Conservation (phyloP, 1,140 invertebrate genomes). For the Nebria ingens region DNA sequence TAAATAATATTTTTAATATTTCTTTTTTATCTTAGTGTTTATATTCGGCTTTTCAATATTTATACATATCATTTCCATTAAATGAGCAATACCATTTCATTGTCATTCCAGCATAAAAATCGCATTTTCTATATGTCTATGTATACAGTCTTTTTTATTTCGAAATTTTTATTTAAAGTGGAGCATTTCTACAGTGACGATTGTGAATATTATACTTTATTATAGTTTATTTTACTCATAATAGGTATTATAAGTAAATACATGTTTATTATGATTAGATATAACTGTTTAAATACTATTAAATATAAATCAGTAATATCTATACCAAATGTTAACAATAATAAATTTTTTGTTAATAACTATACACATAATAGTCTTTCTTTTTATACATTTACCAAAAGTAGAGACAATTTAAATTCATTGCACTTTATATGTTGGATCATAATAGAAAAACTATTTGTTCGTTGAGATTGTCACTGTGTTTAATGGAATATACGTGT, state of each 20-base stretch:
- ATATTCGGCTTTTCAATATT: not conserved
- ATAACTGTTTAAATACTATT: not conserved
- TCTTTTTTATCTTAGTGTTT: not conserved
- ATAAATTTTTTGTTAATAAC: not conserved
- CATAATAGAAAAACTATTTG: too few species aligned
- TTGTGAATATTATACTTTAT: not conserved
- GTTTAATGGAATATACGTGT: too few species aligned
- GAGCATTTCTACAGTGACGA: conserved; percentile 6
- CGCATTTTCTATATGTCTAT: too few species aligned
- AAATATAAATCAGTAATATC: not conserved
- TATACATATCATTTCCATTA: conserved; percentile 3
- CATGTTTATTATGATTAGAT: not conserved
- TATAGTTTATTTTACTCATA: conserved; percentile 1
- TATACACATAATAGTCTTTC: too few species aligned
- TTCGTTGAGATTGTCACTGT: too few species aligned
- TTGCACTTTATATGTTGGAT: too few species aligned
- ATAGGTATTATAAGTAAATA: not conserved
- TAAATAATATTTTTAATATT: not conserved
- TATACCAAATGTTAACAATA: not conserved
- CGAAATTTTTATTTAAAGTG: not conserved
- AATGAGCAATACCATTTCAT: conserved; percentile 2
- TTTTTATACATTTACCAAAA: too few species aligned
- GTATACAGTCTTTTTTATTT: not conserved
- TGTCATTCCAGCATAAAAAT: not conserved
- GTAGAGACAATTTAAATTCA: too few species aligned